Percentiles rank a stretch among this genome's conserved stretches.
These are phyloP conservation scores for Ormyrus labotus DNA, from an alignment of 2,888 invertebrate genomes.

Conservation along the genomic window DNA sequence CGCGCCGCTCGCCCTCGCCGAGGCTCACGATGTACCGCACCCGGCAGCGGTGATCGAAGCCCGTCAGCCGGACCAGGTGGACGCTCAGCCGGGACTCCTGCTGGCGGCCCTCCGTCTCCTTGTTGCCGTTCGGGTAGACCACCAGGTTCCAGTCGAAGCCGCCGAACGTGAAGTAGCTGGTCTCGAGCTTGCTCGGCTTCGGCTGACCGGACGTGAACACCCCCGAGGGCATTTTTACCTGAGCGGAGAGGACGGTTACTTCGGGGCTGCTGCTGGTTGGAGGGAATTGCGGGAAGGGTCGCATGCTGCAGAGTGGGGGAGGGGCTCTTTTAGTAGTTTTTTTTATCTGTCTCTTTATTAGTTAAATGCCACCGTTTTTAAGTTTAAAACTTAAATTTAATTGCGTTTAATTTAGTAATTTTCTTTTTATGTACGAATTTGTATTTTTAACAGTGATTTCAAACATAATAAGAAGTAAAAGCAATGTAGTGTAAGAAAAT, in stretches of 20 bases:
- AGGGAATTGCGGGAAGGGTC: no score
- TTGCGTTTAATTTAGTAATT: no score
- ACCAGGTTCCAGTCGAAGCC: slow-evolving; percentile 89
- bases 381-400: no score
- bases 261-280: no score
- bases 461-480: no score
- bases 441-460: no score
- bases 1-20: slow-evolving; percentile 82
- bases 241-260: background rate
- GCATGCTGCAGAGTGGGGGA: no score
- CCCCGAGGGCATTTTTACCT: slow-evolving; percentile 76
- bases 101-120: slow-evolving; percentile 69
- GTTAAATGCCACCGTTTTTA: no score
- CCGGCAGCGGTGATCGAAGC: slow-evolving; percentile 87
- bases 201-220: slow-evolving; percentile 69
- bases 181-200: slow-evolving; percentile 78
- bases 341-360: no score
- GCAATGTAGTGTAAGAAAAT: no score
- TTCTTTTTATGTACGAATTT: no score
- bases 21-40: slow-evolving; percentile 84
- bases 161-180: slow-evolving; percentile 86
- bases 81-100: slow-evolving; percentile 75
- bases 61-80: slow-evolving; percentile 85
- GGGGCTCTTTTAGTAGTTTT: no score
- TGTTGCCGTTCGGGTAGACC: slow-evolving; percentile 80